These are phyloP conservation scores for Quadroppia sp. DNA, from an alignment of 2,888 invertebrate genomes.

Conservation along the genomic window DNA sequence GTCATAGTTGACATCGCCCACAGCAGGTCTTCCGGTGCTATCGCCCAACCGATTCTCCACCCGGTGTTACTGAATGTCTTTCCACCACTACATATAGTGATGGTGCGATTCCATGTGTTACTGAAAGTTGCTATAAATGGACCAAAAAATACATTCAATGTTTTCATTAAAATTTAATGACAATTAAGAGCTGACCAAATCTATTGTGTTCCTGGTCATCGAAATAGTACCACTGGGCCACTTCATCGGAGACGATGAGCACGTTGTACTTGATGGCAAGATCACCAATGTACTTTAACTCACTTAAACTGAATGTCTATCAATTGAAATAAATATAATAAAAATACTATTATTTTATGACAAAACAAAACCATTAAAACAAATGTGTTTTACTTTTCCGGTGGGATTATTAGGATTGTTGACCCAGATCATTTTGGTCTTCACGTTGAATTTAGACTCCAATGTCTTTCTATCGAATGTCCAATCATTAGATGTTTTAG, in stretches of 20 bases:
- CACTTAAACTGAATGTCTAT: background rate
- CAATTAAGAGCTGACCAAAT: background rate
- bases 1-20: background rate
- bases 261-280: background rate
- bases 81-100: conserved; percentile 67
- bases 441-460: background rate
- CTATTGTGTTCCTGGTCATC: background rate
- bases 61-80: conserved; percentile 98
- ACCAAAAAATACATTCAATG: no score
- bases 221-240: background rate
- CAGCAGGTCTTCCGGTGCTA: background rate
- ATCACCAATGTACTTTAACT: background rate
- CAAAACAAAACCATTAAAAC: no score
- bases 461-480: background rate
- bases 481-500: background rate
- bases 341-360: no score
- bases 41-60: conserved; percentile 63
- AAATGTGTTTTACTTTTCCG: background rate
- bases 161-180: no score
- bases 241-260: background rate
- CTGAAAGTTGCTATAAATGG: background rate
- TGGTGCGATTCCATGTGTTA: background rate
- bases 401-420: background rate
- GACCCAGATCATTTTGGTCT: background rate
- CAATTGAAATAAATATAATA: no score